Conservation (phyloP, 2,888 invertebrate species). For the Hipparchia sbordonii region DNA sequence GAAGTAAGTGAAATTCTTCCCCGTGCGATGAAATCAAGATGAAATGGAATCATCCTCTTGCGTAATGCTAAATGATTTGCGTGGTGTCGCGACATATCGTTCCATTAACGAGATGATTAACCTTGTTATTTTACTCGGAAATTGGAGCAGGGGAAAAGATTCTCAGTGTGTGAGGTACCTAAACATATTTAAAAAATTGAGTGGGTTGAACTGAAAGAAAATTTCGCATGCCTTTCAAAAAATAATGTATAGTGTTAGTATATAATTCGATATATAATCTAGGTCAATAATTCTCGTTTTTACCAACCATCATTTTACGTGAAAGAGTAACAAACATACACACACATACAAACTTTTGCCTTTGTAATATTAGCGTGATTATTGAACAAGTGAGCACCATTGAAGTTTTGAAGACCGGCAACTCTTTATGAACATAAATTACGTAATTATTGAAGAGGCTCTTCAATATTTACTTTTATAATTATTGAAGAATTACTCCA, state of each 20-base stretch:
- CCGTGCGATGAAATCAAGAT: conserved; percentile 25
- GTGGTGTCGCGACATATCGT: conserved; percentile 1
- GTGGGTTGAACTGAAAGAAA: neutral
- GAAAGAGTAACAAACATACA: no score
- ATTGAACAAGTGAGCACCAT: no score
- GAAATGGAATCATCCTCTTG: conserved; percentile 15
- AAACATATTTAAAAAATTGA: neutral
- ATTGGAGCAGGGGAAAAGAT: conserved; percentile 11
- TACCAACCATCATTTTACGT: no score
- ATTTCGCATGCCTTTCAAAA: neutral
- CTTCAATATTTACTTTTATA: no score
- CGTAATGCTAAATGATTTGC: conserved; percentile 17
- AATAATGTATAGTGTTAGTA: neutral
- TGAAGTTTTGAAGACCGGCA: no score
- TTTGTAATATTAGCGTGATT: no score
- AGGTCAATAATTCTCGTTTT: no score
- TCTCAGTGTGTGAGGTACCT: neutral
- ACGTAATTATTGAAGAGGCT: no score
- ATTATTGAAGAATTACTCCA: no score
- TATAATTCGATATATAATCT: no score
- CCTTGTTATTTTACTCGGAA: conserved; percentile 16
- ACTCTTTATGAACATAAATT: no score
- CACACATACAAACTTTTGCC: no score
- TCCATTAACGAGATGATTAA: conserved; percentile 21
- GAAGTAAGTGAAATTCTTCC: conserved; percentile 23